phyloP scores from a whole-genome alignment of 1,140 invertebrate species.

The Arctopsyche grandis region DNA sequence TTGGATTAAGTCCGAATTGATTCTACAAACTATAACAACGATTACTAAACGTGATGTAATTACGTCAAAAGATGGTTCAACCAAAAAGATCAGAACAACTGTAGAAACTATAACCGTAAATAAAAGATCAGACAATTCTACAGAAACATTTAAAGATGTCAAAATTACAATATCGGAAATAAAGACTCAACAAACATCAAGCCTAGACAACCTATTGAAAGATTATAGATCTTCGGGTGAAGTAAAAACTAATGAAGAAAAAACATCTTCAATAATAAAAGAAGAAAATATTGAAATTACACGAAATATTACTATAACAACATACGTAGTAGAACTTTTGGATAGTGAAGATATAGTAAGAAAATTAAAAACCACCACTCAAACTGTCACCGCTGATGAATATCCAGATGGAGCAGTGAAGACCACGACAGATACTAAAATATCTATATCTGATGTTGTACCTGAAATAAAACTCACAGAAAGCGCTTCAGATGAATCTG shows the following conservation, averaged over 20 bases:
- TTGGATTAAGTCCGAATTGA: conserved; percentile 61
- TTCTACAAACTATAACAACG: conserved; percentile 64
- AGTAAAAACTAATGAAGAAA: conserved; percentile 60
- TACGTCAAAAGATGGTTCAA: conserved; percentile 57
- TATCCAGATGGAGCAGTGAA: conserved; percentile 64
- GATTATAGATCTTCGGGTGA: conserved; percentile 56
- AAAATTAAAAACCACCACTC: conserved; percentile 62
- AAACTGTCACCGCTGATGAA: conserved; percentile 61
- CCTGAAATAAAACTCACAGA: conserved; percentile 42
- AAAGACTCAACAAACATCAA: conserved; percentile 56
- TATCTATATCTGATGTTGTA: conserved; percentile 49
- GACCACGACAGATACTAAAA: conserved; percentile 55
- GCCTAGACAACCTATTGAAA: conserved; percentile 60
- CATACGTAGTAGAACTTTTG: conserved; percentile 60
- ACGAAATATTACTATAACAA: conserved; percentile 59
- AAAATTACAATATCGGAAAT: conserved; percentile 64
- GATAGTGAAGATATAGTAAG: conserved; percentile 57
- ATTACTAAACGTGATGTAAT: conserved; percentile 64
- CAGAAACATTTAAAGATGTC: conserved; percentile 61
- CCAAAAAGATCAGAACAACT: conserved; percentile 62
- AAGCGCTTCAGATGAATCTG: conserved; percentile 41
- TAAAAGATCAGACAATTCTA: conserved; percentile 63
- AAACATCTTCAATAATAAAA: conserved; percentile 58
- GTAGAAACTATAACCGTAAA: conserved; percentile 62
- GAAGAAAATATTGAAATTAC: conserved; percentile 59